Base-by-base conservation (phyloP, 2,113 vertebrate species). In the Rhynchomys soricoides region DNA sequence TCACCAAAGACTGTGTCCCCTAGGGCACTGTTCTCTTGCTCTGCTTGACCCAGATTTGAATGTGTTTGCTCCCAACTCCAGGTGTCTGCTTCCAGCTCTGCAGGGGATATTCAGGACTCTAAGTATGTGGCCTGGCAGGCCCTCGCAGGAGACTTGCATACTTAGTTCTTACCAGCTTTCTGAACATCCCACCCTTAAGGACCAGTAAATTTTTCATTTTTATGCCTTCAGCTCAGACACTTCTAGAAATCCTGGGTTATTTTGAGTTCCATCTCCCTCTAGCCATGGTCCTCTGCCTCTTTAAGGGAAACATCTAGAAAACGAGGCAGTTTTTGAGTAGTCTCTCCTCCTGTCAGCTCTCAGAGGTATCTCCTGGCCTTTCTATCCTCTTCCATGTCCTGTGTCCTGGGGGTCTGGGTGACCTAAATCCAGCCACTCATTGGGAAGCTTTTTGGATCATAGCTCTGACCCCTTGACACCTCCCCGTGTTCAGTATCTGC, bases 401-500 rank as follows among this genome's bases (percentile, higher is more conserved):
- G 17, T 15, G 45, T 86, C 86, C 31, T 13, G 4, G 0, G 55
- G 77, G 73, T 34, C 70, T 86, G 5, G 21, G 68, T n/a, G 91
- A 78, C 71, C 16, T 17, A 11, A 5, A 68, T 40, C 74, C 34
- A 26, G 55, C 24, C 24, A 29, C 7, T 93, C 55, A 48, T 50
- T 48, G 52, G 26, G 91, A 43, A 59, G 8, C 5, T 89, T 79
- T 66, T 86, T 59, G 45, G 40, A 55, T 13, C 2, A 0, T 1
- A 11, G 71, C 34, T 95, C 89, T 70, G 45, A 70, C 37, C 95
- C 93, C 75, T 81, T 3, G 0, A 45, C 0, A 0, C 82, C 75
- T 91, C 75, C 95, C 87, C 15, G 48, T 43, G 21, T 62, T 86
- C 48, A 48, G 48, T 57, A 78, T 98, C 98, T 97, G 97, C 97